These are phyloP conservation scores for Barypeithes pellucidus DNA, from an alignment of 2,888 invertebrate genomes.

Conservation along the genomic window DNA sequence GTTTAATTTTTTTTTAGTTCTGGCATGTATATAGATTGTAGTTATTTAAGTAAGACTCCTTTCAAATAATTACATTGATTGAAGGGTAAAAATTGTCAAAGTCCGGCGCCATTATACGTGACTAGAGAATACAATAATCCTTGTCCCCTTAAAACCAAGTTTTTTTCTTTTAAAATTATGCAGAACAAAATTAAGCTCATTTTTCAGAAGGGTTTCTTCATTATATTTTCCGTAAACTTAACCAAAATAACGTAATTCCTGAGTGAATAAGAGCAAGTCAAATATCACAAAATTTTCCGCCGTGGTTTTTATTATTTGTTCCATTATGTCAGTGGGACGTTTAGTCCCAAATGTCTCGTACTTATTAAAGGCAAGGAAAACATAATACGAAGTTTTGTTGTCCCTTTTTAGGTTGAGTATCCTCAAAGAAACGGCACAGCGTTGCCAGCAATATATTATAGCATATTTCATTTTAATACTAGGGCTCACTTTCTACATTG, in stretches of 20 bases:
- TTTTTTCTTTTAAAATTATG: slow-evolving; percentile 6
- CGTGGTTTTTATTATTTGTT: slow-evolving; percentile 43
- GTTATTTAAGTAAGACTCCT: too few species aligned
- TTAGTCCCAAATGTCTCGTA: slow-evolving; percentile 40
- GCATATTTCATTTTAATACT: too few species aligned
- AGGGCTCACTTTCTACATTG: too few species aligned
- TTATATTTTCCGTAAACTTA: slow-evolving; percentile 22
- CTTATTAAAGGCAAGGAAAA: slow-evolving; percentile 42
- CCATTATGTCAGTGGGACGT: slow-evolving; percentile 30
- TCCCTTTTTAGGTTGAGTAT: slow-evolving; percentile 24
- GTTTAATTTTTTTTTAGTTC: too few species aligned
- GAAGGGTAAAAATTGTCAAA: too few species aligned
- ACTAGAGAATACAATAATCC: too few species aligned
- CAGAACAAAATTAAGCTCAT: slow-evolving; percentile 1
- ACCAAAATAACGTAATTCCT: slow-evolving; percentile 18
- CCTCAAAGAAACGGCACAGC: slow-evolving; percentile 14
- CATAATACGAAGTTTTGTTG: slow-evolving; percentile 35
- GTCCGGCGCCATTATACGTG: too few species aligned
- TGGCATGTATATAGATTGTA: too few species aligned
- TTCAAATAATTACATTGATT: too few species aligned
- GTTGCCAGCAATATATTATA: slow-evolving; percentile 7
- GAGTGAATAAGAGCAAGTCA: slow-evolving; percentile 31
- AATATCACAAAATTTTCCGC: slow-evolving; percentile 33
- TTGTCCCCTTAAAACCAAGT: too few species aligned
- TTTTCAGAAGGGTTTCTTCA: slow-evolving; percentile 21